Evolutionary conservation across 2,797 vertebrate species (phyloP).

Genomic region (Semaprochilodus insignis): DNA sequence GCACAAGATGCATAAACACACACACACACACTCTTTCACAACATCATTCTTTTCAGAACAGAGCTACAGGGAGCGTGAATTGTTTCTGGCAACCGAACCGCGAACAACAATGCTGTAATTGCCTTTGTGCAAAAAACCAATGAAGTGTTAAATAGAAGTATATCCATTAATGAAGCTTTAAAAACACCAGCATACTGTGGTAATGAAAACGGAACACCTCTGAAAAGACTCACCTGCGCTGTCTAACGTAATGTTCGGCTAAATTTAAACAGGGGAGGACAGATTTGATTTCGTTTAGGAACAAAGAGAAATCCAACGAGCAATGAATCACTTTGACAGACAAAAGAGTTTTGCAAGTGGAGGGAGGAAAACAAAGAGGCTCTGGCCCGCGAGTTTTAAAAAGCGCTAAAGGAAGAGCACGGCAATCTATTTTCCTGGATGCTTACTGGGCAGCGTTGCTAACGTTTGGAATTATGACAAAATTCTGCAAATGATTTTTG

Average conservation of each 20-base stretch:
- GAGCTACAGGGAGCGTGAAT: conserved; percentile 45
- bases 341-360: conserved; percentile 7
- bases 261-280: conserved; percentile 38
- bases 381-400: not conserved
- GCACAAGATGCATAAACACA: conserved; percentile 13
- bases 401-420: not conserved
- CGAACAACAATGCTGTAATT: conserved; percentile 58
- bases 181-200: conserved; percentile 37
- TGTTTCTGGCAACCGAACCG: conserved; percentile 52
- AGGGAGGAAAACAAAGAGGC: not conserved
- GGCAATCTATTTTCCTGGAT: not conserved
- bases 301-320: conserved; percentile 47
- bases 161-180: conserved; percentile 59
- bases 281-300: conserved; percentile 52
- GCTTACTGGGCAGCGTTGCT: not conserved
- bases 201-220: conserved; percentile 60
- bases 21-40: conserved; percentile 24
- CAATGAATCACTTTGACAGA: conserved; percentile 46
- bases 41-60: conserved; percentile 41
- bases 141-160: conserved; percentile 62
- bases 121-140: conserved; percentile 60
- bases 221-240: conserved; percentile 42
- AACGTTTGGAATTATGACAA: conserved; percentile 8
- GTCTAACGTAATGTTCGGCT: conserved; percentile 48
- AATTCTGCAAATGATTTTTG: conserved; percentile 7